phyloP scores from a whole-genome alignment of 2,888 invertebrate species.

The Erebia ligea region DNA sequence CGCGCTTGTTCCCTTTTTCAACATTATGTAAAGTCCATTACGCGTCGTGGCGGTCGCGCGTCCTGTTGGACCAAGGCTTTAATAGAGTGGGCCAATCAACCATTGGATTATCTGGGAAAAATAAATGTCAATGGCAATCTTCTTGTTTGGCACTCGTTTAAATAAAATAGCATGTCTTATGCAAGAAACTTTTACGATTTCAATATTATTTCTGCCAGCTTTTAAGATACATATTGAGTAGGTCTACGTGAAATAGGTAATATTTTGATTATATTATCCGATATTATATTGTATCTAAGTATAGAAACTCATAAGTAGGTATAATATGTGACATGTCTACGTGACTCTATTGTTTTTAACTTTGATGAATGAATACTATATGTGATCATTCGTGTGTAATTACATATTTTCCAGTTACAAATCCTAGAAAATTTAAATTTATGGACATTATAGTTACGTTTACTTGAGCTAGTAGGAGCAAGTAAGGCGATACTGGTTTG shows the following conservation, averaged over 20 bases:
- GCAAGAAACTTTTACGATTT: not conserved
- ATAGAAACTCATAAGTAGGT: no score
- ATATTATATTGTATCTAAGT: no score
- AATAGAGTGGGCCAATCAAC: not conserved
- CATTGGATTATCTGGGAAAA: constrained; percentile 5
- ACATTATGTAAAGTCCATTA: constrained; percentile 5
- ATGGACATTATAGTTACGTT: constrained; percentile 4
- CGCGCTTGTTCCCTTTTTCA: constrained; percentile 10
- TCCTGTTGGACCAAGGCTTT: not conserved
- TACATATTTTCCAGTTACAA: not conserved
- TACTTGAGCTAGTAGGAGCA: constrained; percentile 16
- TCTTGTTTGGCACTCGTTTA: not conserved
- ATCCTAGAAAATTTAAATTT: not conserved
- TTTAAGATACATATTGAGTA: no score
- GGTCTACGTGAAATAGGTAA: no score
- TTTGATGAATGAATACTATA: no score
- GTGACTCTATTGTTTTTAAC: no score
- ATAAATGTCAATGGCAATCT: constrained; percentile 5
- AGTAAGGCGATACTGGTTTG: constrained; percentile 36
- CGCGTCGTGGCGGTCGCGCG: not conserved
- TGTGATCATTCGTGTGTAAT: no score
- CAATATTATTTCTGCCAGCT: not conserved
- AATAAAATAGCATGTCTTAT: not conserved
- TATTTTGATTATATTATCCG: no score
- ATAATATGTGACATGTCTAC: no score